Base-by-base conservation (phyloP, 1,140 invertebrate species). In the Augochlora pura region DNA sequence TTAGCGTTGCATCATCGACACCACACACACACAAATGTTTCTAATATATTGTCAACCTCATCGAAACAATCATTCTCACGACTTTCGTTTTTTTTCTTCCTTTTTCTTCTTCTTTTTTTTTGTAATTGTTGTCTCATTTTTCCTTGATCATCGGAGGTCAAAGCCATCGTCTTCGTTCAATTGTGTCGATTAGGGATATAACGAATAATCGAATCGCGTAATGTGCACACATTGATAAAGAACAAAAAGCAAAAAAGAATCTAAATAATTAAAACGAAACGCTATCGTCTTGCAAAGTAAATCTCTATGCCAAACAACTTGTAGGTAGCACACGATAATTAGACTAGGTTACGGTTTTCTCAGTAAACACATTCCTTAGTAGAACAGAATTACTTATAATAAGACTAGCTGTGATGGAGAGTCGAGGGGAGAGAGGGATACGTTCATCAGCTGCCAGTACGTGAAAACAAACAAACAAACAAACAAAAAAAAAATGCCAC, bases 361-460 rank as follows among this genome's bases (percentile, higher is more conserved):
- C 73, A 63, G 77, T 69, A 76, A 80, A 84, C 59, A 88, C 85
- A 85, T 82, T 85, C 82, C 77, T 77, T 85, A 86, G 67, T 83
- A 87, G 62, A 76, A 62, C 81, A 85, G 72, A n/a, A 85, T 82
- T 77, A 76, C 64, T 38, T 73, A 46, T 76, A n/a, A 81, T 87
- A 88, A 89, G 86, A 83, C 72, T 86, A 90, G 88, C 88, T 90
- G 89, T 90, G 88, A 90, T 90, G 88, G 88, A 86, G 83, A 86
- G 83, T 83, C 81, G 85, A 88, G 57, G 57, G 72, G 57, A 77
- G 46, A 81, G 32, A n/a, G 38, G 59, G 32, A 74, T 84, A 82
- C 83, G 72, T 83, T 80, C 52, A 77, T 54, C 84, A 82, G 83
- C 75, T 81, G 64, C 68, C 75, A 81, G 75, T 84, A 84, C 54